Evolutionary conservation across 2,113 vertebrate species (phyloP).

Genomic region (Hyla sarda): DNA sequence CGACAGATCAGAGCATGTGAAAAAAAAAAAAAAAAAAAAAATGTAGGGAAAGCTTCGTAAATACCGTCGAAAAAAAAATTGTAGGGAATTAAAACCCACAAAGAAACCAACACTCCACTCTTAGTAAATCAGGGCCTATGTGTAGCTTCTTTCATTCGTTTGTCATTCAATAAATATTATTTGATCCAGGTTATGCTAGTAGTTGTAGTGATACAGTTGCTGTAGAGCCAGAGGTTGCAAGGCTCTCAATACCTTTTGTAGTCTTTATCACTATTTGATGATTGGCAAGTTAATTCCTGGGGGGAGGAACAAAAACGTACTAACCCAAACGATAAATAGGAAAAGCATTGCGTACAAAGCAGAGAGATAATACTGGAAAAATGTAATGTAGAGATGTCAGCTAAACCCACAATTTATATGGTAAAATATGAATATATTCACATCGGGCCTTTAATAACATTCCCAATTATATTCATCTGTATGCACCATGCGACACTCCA

Average conservation of each 20-base stretch:
- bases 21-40: no score
- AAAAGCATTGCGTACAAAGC: not conserved
- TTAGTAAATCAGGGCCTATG: no score
- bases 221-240: not conserved
- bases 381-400: slow-evolving; percentile 29
- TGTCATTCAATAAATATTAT: no score
- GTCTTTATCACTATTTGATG: not conserved
- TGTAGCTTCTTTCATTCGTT: no score
- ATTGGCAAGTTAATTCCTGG: not conserved
- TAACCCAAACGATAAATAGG: not conserved
- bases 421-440: slow-evolving; percentile 55
- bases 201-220: not conserved
- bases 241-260: no score
- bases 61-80: no score
- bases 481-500: not conserved
- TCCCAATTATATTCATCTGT: slow-evolving; percentile 50
- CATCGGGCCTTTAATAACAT: slow-evolving; percentile 14
- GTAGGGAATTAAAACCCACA: no score
- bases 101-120: no score
- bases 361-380: not conserved
- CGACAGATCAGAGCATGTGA: no score
- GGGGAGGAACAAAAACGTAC: not conserved
- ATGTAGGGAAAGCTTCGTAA: no score
- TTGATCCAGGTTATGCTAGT: not conserved
- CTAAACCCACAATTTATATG: slow-evolving; percentile 47